phyloP scores from a whole-genome alignment of 2,888 invertebrate species.

The Myopa testacea region DNA sequence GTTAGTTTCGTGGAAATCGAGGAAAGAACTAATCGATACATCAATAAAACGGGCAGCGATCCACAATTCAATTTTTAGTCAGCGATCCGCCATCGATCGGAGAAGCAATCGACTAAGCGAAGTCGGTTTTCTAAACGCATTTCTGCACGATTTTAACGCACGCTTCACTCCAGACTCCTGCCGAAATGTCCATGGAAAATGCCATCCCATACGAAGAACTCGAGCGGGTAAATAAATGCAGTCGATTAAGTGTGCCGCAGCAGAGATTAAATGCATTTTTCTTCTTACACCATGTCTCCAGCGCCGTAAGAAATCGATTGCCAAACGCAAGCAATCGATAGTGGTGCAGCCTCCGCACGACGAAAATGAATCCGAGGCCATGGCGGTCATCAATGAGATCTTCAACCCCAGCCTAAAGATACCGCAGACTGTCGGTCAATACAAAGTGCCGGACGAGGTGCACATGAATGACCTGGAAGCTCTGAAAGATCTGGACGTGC shows the following conservation, averaged over 20 bases:
- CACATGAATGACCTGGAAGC: slow-evolving; percentile 68
- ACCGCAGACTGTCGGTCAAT: slow-evolving; percentile 62
- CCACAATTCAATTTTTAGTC: slow-evolving; percentile 55
- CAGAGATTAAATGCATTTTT: slow-evolving; percentile 23
- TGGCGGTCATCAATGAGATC: slow-evolving; percentile 66
- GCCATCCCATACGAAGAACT: slow-evolving; percentile 63
- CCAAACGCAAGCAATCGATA: slow-evolving; percentile 57
- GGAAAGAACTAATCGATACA: slow-evolving; percentile 57
- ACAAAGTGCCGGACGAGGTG: slow-evolving; percentile 62
- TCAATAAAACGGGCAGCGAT: slow-evolving; percentile 60
- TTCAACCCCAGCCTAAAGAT: slow-evolving; percentile 66
- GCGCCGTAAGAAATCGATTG: slow-evolving; percentile 60
- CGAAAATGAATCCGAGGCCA: slow-evolving; percentile 61
- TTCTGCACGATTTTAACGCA: too few species aligned
- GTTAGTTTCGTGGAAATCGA: slow-evolving; percentile 11
- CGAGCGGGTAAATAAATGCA: slow-evolving; percentile 57
- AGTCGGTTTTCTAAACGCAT: background rate
- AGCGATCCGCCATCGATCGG: slow-evolving; percentile 6
- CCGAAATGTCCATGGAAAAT: slow-evolving; percentile 62
- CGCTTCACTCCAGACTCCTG: background rate
- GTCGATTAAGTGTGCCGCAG: background rate
- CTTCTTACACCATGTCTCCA: slow-evolving; percentile 43
- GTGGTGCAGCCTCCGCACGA: slow-evolving; percentile 53
- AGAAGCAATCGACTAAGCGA: slow-evolving; percentile 2
- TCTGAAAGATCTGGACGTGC: slow-evolving; percentile 72